Base-by-base conservation (phyloP, 2,888 invertebrate species). In the Amiota communis region DNA sequence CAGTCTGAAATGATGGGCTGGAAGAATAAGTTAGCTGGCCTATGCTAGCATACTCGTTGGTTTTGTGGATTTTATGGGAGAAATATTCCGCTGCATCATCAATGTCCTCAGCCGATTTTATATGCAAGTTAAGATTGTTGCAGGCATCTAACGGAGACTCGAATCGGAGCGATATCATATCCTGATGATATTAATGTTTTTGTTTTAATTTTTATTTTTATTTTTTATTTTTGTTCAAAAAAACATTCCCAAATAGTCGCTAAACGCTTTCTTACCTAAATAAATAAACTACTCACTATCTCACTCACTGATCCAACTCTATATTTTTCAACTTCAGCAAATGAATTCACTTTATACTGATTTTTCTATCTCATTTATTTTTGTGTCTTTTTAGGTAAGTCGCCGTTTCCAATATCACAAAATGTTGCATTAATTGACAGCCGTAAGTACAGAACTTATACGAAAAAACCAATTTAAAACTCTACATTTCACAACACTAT, bases 341-440 rank as follows among this genome's bases (percentile, higher is more conserved):
- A 36, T 36, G 36, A 36, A 36, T 6, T 36, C 6, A 6, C 2
- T 36, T 36, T 36, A 6, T 6, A 36, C 36, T 70, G n/a, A 65
- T 15, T 20, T 70, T 56, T 75, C 72, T 75, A 73, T 71, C 74
- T 70, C 74, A 47, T 68, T 36, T 20, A 8, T 1, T 8, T 17
- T 20, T 11, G 15, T 53, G 53, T 36, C 49, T 13, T 83, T 78
- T 1, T 76, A 83, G 83, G 83, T 83, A 83, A 83, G 83, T 83
- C 83, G 83, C 83, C 83, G 85, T 83, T 83, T 85, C 83, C 85
- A 83, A 83, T 83, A 80, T 84, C 84, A 79, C 85, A 83, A 83
- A 83, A 83, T 85, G 85, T 83, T 85, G 85, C 85, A 85, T 78
- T 83, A 84, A 85, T 83, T 79, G 83, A 83, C 78, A 85, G 83